These are phyloP conservation scores for Chunga burmeisteri DNA, from an alignment of 2,113 vertebrate genomes.

Conservation along the genomic window DNA sequence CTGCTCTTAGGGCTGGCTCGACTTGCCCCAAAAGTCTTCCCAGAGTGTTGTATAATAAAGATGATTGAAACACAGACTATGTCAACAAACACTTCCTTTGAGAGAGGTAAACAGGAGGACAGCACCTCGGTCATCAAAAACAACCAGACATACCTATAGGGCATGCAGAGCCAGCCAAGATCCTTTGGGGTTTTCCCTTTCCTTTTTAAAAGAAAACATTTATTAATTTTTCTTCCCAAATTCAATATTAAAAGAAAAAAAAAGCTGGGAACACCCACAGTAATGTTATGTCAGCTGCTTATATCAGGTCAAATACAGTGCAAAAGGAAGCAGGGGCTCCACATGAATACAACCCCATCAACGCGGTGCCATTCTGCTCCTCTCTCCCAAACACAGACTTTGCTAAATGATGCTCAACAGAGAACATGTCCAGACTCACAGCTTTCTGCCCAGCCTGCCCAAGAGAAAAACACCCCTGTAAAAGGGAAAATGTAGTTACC, in stretches of 20 bases:
- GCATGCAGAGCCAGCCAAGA: slow-evolving; percentile 25
- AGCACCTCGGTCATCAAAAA: slow-evolving; percentile 66
- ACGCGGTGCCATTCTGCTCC: neutral
- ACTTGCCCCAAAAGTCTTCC: slow-evolving; percentile 51
- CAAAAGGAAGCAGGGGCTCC: slow-evolving; percentile 18
- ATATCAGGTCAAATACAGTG: slow-evolving; percentile 47
- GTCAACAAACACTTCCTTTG: slow-evolving; percentile 70
- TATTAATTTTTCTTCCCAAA: neutral
- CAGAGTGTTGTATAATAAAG: slow-evolving; percentile 50
- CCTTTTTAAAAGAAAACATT: slow-evolving; percentile 32
- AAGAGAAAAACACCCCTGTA: neutral
- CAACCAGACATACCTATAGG: slow-evolving; percentile 66
- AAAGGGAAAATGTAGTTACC: neutral
- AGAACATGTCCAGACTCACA: neutral
- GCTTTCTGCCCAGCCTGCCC: neutral
- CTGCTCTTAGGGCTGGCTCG: slow-evolving; percentile 2
- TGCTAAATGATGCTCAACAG: neutral
- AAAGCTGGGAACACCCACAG: neutral
- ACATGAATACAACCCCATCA: neutral
- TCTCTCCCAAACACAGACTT: neutral
- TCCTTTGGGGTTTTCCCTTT: neutral
- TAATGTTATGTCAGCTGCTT: slow-evolving; percentile 50
- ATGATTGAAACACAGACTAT: slow-evolving; percentile 60
- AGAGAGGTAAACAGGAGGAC: slow-evolving; percentile 63
- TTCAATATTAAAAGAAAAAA: slow-evolving; percentile 49